A percentile compares a stretch with the other conserved stretches of the same genome.
These are phyloP conservation scores for Leptinotarsa haldemani DNA, from an alignment of 2,888 invertebrate genomes.

Conservation along the genomic window DNA sequence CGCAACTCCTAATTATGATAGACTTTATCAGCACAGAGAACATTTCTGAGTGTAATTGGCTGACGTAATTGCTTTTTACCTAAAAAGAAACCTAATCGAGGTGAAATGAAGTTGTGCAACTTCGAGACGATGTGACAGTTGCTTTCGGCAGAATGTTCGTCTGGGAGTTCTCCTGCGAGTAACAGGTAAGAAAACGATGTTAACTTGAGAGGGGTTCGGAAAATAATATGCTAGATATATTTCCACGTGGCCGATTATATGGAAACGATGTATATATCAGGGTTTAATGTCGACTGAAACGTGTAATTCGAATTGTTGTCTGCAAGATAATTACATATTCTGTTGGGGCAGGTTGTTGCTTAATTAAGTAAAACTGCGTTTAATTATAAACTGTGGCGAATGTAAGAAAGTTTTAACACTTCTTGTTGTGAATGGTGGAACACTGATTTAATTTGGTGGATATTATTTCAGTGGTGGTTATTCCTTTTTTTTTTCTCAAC, in stretches of 20 bases:
- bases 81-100: conserved; percentile 12
- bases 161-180: not conserved
- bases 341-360: not conserved
- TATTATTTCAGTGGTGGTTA: too few relatives aligned
- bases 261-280: not conserved
- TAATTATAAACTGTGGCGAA: too few relatives aligned
- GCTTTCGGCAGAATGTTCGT: not conserved
- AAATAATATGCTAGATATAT: not conserved
- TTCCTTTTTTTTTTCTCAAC: too few relatives aligned
- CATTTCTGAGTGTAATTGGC: conserved; percentile 8
- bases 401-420: too few relatives aligned
- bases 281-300: not conserved
- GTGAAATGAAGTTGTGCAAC: conserved; percentile 6
- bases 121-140: conserved; percentile 8
- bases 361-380: not conserved
- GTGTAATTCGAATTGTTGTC: not conserved
- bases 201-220: not conserved
- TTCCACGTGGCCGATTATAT: not conserved
- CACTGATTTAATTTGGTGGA: too few relatives aligned
- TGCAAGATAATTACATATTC: not conserved
- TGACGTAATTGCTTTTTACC: conserved; percentile 11
- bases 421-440: too few relatives aligned
- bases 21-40: conserved; percentile 15
- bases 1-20: not conserved
- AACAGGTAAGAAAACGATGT: not conserved